Conservation (phyloP, 2,888 invertebrate genomes). For the Periphyllus acericola region DNA sequence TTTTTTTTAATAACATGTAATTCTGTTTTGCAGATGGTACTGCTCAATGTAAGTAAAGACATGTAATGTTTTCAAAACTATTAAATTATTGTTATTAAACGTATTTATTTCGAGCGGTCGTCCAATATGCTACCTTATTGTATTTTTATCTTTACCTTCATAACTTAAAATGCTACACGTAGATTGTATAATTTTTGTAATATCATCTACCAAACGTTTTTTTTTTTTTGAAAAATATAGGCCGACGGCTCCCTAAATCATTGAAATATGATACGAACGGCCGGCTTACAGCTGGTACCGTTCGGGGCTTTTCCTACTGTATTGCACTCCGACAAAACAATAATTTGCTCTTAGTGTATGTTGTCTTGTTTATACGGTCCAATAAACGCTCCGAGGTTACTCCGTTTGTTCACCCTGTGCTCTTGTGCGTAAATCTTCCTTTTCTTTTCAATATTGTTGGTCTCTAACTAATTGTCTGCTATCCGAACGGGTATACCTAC, state of each 20-base stretch:
- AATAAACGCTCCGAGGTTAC: background rate
- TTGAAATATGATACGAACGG: background rate
- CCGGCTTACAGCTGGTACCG: background rate
- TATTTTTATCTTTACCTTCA: background rate
- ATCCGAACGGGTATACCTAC: background rate
- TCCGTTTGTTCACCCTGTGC: background rate
- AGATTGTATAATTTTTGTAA: no score
- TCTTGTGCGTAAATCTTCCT: background rate
- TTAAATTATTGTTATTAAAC: constrained; percentile 31
- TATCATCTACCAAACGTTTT: no score
- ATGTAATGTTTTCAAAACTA: constrained; percentile 60
- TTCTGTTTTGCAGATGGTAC: constrained; percentile 64
- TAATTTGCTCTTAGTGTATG: constrained; percentile 22
- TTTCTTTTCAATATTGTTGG: background rate
- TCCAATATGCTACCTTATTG: background rate
- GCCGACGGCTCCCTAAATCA: background rate
- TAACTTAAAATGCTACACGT: no score
- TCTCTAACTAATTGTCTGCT: background rate
- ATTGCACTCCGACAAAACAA: background rate
- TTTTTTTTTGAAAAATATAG: background rate
- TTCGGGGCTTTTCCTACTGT: background rate
- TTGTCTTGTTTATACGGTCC: constrained; percentile 23
- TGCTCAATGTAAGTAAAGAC: constrained; percentile 64
- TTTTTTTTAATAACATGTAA: constrained; percentile 61
- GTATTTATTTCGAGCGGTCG: constrained; percentile 36